Conservation (phyloP, 2,797 vertebrate species). For the Lithobates sylvaticus region DNA sequence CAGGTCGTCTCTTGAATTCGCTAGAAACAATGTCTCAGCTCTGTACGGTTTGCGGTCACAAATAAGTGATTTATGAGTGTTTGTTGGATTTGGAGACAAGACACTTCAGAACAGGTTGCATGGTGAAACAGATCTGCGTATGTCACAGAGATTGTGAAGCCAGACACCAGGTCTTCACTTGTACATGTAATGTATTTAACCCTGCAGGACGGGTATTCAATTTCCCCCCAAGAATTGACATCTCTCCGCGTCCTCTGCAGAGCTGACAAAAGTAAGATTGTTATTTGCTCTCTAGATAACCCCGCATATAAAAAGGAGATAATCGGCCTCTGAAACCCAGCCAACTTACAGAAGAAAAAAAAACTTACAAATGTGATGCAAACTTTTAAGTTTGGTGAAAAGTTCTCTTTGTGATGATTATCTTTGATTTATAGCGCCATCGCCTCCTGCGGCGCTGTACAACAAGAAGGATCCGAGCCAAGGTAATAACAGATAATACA, state of each 20-base stretch:
- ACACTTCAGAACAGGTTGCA: background rate
- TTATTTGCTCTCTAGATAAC: constrained; percentile 15
- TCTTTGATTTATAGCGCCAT: background rate
- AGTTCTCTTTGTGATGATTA: background rate
- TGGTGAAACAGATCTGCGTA: background rate
- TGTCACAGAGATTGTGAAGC: constrained; percentile 9
- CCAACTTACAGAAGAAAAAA: background rate
- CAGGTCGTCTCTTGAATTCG: background rate
- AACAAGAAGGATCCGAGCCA: no score
- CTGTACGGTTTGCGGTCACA: background rate
- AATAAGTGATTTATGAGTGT: background rate
- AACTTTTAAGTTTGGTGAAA: no score
- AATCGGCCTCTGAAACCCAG: background rate
- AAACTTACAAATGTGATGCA: background rate
- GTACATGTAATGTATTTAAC: constrained; percentile 17
- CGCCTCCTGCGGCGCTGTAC: no score
- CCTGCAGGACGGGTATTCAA: constrained; percentile 8
- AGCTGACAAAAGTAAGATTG: constrained; percentile 26
- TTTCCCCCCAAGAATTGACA: constrained; percentile 30
- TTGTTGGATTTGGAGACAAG: constrained; percentile 15
- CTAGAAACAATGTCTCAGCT: background rate
- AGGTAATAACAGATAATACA: background rate
- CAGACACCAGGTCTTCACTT: constrained; percentile 43
- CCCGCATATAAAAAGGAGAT: background rate
- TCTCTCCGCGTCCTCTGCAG: background rate